phyloP scores from a whole-genome alignment of 2,797 vertebrate species.

The Sorex maritimensis region DNA sequence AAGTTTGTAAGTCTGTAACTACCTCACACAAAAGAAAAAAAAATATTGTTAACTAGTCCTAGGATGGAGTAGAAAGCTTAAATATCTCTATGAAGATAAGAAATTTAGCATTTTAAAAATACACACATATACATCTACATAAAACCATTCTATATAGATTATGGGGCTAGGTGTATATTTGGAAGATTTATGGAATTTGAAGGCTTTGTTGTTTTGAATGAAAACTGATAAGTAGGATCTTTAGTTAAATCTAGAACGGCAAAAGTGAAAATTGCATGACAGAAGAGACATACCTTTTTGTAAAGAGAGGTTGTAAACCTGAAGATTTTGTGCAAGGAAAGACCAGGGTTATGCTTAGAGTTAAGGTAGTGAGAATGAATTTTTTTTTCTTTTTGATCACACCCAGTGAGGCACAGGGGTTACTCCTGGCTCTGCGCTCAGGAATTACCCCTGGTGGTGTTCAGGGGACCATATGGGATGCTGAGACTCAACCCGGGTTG shows the following conservation, averaged over 20 bases:
- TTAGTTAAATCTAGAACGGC: not conserved
- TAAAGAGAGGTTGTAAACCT: not conserved
- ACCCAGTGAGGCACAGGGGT: too few species aligned
- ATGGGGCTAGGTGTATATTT: not conserved
- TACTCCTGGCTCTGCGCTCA: too few species aligned
- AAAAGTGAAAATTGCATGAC: not conserved
- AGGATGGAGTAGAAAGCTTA: not conserved
- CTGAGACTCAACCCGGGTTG: too few species aligned
- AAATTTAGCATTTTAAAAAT: not conserved
- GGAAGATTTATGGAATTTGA: not conserved
- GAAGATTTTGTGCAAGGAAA: not conserved
- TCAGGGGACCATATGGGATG: too few species aligned
- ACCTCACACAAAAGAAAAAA: too few species aligned
- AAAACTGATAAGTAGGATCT: conserved; percentile 8
- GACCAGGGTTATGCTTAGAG: accelerated
- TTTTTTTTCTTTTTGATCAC: too few species aligned
- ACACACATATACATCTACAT: too few species aligned
- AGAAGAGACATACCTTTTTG: not conserved
- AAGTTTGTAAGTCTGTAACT: too few species aligned
- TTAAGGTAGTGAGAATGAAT: not conserved
- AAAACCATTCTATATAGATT: not conserved
- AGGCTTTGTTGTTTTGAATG: not conserved
- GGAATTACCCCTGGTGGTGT: too few species aligned
- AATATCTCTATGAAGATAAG: not conserved
- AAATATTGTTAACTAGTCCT: not conserved